Percentiles rank a stretch among this genome's conserved stretches.
phyloP scores from a whole-genome alignment of 2,113 vertebrate genomes.

The Podarcis cretensis region DNA sequence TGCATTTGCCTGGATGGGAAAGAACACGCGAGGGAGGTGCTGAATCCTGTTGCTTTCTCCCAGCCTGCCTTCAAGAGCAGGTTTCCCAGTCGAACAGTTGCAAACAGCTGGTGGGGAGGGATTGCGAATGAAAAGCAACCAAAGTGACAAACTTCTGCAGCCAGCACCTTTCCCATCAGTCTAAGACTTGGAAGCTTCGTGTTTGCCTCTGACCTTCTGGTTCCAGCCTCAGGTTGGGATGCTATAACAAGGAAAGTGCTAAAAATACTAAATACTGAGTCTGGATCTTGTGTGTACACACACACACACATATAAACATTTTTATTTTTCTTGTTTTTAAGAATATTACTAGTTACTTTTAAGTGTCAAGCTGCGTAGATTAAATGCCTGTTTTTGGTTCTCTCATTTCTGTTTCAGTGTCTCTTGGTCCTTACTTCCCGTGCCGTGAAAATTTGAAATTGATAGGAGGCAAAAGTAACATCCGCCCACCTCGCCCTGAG shows the following conservation, averaged over 20 bases:
- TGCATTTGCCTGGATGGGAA: background rate
- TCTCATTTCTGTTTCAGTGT: slow-evolving; percentile 86
- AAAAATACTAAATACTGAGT: background rate
- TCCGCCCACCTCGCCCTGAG: slow-evolving; percentile 94
- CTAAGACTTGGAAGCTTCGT: background rate
- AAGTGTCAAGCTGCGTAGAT: slow-evolving; percentile 65
- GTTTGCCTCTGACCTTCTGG: background rate
- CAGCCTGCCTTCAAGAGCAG: background rate
- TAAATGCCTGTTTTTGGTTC: slow-evolving; percentile 72
- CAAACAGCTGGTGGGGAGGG: background rate
- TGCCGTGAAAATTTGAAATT: slow-evolving; percentile 99
- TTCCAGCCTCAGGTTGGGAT: background rate
- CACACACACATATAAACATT: too few species aligned
- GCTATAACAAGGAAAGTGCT: background rate
- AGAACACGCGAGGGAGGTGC: too few species aligned
- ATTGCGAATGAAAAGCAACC: background rate
- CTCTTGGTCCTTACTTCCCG: slow-evolving; percentile 97
- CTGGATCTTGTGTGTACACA: background rate
- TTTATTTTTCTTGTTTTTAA: background rate
- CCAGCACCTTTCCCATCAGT: background rate
- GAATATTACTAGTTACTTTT: slow-evolving; percentile 31
- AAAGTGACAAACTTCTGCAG: too few species aligned
- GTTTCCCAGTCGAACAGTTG: background rate
- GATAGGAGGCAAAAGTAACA: slow-evolving; percentile 99
- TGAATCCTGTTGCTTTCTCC: background rate